A percentile compares a stretch with the other conserved stretches of the same genome.
These are phyloP conservation scores for Carapus acus DNA, from an alignment of 2,797 vertebrate species.

Conservation along the genomic window DNA sequence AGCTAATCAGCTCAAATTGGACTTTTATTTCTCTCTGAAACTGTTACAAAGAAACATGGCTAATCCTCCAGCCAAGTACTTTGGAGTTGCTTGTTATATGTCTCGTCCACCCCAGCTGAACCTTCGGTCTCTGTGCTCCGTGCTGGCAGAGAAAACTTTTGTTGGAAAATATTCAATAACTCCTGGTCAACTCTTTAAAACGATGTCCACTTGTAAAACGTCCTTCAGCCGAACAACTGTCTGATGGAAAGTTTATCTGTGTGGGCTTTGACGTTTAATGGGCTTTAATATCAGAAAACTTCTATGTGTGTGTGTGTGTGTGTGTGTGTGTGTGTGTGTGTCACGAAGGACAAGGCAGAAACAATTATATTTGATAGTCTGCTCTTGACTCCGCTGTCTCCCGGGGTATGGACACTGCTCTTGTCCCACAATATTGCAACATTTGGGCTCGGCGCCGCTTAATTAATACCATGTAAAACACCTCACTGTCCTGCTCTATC, in stretches of 20 bases:
- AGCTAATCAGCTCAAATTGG: not conserved
- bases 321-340: too few species aligned
- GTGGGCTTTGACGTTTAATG: conserved; percentile 25
- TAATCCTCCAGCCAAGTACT: not conserved
- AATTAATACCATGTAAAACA: too few species aligned
- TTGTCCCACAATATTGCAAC: too few species aligned
- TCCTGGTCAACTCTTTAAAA: conserved; percentile 15
- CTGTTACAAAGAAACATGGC: not conserved
- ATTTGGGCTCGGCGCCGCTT: too few species aligned
- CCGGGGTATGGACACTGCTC: too few species aligned
- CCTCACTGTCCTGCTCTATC: too few species aligned
- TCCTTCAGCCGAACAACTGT: conserved; percentile 23
- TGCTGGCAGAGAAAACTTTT: conserved; percentile 5
- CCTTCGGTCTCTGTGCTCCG: not conserved
- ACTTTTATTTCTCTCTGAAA: not conserved
- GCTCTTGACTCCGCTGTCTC: too few species aligned
- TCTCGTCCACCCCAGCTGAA: not conserved
- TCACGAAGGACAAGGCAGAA: too few species aligned
- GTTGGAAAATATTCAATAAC: conserved; percentile 17
- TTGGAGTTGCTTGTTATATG: not conserved
- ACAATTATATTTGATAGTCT: too few species aligned
- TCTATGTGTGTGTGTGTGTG: not conserved
- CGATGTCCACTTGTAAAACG: conserved; percentile 13
- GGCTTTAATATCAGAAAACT: conserved; percentile 13
- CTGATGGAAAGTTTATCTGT: conserved; percentile 25